Evolutionary conservation across 2,797 vertebrate species (phyloP).

Genomic region (Gymnopithys bicolor): DNA sequence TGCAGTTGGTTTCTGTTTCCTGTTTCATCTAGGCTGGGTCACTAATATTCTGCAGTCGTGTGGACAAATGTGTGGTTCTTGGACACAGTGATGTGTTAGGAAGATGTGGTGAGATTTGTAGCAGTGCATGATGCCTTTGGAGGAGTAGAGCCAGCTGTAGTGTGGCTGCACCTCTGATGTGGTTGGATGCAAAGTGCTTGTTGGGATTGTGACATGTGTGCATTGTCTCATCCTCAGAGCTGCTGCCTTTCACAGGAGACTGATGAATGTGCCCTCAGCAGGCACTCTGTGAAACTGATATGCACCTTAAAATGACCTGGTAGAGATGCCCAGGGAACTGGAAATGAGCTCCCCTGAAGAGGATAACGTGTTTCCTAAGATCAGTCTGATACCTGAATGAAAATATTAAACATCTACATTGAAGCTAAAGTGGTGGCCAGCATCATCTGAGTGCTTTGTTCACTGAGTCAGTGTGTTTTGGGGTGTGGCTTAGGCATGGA

Average conservation of each 20-base stretch:
- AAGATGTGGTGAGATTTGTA: neutral
- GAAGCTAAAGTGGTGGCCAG: neutral
- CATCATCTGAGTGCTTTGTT: neutral
- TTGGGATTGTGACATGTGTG: neutral
- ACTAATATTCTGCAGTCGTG: neutral
- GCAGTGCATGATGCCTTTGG: neutral
- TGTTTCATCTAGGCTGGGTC: neutral
- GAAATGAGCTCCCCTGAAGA: neutral
- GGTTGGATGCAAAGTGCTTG: neutral
- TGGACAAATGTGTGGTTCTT: neutral
- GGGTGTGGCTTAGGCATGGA: neutral
- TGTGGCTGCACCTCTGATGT: neutral
- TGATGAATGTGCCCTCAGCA: neutral
- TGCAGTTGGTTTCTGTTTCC: neutral
- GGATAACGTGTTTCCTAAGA: neutral
- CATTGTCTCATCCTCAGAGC: neutral
- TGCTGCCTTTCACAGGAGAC: neutral
- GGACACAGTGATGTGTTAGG: neutral
- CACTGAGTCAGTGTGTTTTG: neutral
- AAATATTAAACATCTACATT: neutral
- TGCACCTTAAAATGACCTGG: neutral
- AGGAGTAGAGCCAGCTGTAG: neutral
- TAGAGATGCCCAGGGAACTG: neutral
- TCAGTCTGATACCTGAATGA: neutral
- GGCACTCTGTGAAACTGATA: neutral